Base-by-base conservation (phyloP, 2,888 invertebrate species). In the Stictocephala bisonia region DNA sequence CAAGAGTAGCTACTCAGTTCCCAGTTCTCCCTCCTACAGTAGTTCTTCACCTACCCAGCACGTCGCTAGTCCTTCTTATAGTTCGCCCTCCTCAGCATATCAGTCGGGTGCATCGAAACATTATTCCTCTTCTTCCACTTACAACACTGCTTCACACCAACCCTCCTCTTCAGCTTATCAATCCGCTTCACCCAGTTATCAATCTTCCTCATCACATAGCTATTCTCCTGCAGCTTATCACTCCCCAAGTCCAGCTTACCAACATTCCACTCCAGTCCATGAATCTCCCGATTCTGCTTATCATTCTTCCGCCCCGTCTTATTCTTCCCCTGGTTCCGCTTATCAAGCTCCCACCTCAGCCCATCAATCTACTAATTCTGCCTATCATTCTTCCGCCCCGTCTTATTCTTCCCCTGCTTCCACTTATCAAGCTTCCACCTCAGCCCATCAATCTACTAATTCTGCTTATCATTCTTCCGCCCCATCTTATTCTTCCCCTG, bases 1-100 rank as follows among this genome's bases (percentile, higher is more conserved):
- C 69, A 66, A 73, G 74, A 71, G 74, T 74, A 75, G 72, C 3
- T 64, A 64, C 22, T 22, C 64, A 6, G 64, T 26, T 26, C 24
- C 64, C 3, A 20, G 35, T 35, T 58, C 58, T 6, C n/a, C n/a
- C n/a, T n/a, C n/a, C n/a, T n/a, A n/a, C n/a, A n/a, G n/a, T n/a
- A n/a, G n/a, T n/a, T n/a, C n/a, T n/a, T n/a, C n/a, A n/a, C n/a
- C n/a, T n/a, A n/a, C n/a, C n/a, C n/a, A n/a, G n/a, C n/a, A n/a
- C n/a, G n/a, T n/a, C 51, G 75, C 75, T 27, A 71, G n/a, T n/a
- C n/a, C n/a, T n/a, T n/a, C n/a, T n/a, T n/a, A n/a, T n/a, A n/a
- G n/a, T n/a, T n/a, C n/a, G n/a, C n/a, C n/a, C n/a, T n/a, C n/a
- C n/a, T n/a, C n/a, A n/a, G n/a, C n/a, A n/a, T n/a, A n/a, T n/a